phyloP scores from a whole-genome alignment of 2,113 vertebrate species.

The Phylloscopus whistleri region DNA sequence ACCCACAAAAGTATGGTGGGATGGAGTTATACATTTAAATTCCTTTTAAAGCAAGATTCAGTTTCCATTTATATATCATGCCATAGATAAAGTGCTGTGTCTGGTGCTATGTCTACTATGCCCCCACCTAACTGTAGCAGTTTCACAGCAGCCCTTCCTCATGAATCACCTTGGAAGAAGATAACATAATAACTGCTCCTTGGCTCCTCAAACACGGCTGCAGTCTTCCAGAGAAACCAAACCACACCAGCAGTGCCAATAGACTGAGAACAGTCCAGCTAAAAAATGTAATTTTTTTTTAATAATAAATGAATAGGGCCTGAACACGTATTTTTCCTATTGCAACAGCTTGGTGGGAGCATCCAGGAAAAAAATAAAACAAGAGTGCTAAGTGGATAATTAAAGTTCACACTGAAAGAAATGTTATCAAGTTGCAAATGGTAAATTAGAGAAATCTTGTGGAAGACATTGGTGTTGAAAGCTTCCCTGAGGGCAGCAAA shows the following conservation, averaged over 20 bases:
- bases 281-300: background rate
- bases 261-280: background rate
- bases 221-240: background rate
- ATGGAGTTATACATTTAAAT: background rate
- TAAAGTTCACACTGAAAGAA: background rate
- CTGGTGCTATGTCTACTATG: background rate
- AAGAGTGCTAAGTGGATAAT: slow-evolving; percentile 19
- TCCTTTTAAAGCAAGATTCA: background rate
- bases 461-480: background rate
- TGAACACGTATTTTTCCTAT: slow-evolving; percentile 29
- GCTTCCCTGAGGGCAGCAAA: background rate
- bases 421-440: background rate
- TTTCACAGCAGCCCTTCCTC: background rate
- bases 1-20: background rate
- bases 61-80: background rate
- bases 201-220: background rate
- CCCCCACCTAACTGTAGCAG: background rate
- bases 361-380: background rate
- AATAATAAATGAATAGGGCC: background rate
- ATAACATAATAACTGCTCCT: background rate
- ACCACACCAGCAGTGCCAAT: background rate
- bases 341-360: slow-evolving; percentile 15
- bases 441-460: background rate
- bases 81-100: background rate
- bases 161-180: background rate